Evolutionary conservation across 2,888 invertebrate genomes (phyloP).

Genomic region (Cerceris rybyensis): DNA sequence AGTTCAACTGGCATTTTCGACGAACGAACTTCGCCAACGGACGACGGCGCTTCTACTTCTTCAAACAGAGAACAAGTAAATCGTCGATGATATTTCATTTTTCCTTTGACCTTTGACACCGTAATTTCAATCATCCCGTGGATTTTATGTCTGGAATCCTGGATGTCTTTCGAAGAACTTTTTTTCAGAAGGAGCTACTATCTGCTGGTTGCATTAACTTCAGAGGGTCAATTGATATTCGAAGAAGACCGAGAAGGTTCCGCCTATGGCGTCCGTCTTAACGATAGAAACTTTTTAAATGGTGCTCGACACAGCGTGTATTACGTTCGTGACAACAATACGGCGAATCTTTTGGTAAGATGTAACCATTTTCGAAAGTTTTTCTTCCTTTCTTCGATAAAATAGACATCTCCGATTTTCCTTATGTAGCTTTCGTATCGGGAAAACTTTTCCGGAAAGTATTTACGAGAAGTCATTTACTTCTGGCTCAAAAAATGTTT

Average conservation of each 20-base stretch:
- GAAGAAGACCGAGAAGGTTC: constrained; percentile 92
- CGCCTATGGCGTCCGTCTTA: constrained; percentile 88
- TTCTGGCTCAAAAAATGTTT: no score
- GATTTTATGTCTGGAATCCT: constrained; percentile 23
- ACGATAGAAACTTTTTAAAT: constrained; percentile 91
- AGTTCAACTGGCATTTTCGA: constrained; percentile 93
- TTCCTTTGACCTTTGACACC: background rate
- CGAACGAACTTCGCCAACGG: constrained; percentile 89
- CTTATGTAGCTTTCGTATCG: no score
- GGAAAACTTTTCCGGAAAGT: no score
- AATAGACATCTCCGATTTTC: no score
- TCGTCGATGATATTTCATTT: constrained; percentile 30
- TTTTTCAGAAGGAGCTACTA: constrained; percentile 89
- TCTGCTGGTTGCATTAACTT: constrained; percentile 90
- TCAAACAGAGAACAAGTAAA: constrained; percentile 92
- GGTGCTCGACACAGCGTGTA: constrained; percentile 91
- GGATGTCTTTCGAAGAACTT: constrained; percentile 60
- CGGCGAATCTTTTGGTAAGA: constrained; percentile 84
- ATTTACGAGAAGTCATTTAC: no score
- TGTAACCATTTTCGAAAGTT: background rate
- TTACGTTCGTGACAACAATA: constrained; percentile 87
- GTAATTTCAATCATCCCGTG: background rate
- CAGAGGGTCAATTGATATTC: constrained; percentile 91
- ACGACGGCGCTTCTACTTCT: constrained; percentile 90
- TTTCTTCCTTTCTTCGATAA: no score